Conservation (phyloP, 2,797 vertebrate genomes). For the Clarias laeviceps region DNA sequence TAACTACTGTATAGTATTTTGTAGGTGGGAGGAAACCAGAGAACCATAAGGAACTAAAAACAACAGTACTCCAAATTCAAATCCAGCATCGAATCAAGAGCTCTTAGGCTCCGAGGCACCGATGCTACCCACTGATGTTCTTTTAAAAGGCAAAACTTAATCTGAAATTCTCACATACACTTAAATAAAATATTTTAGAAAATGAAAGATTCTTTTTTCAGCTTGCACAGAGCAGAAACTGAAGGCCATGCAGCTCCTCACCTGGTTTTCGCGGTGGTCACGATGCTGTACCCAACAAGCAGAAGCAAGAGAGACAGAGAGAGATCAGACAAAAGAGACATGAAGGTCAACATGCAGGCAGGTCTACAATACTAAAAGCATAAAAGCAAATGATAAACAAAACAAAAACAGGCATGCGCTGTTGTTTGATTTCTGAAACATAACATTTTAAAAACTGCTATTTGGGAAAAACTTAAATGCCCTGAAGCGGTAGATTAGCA, state of each 20-base stretch:
- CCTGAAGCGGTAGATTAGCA: neutral
- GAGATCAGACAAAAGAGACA: slow-evolving; percentile 28
- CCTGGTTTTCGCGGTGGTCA: slow-evolving; percentile 70
- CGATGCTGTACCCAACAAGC: slow-evolving; percentile 62
- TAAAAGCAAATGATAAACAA: slow-evolving; percentile 5
- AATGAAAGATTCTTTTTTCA: neutral
- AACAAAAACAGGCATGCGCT: neutral
- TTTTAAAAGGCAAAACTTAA: neutral
- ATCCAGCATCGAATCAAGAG: neutral
- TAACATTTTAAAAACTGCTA: neutral
- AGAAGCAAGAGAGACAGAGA: slow-evolving; percentile 54
- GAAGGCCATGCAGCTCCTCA: slow-evolving; percentile 55
- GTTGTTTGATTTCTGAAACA: neutral
- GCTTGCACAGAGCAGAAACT: neutral
- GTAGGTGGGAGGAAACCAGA: neutral
- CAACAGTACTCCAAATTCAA: neutral
- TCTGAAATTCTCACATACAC: neutral
- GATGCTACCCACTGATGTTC: too few relatives aligned
- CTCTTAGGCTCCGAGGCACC: too few relatives aligned
- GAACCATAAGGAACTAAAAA: neutral
- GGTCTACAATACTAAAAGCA: slow-evolving; percentile 19
- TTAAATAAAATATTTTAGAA: neutral
- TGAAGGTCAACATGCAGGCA: slow-evolving; percentile 32
- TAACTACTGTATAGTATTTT: neutral
- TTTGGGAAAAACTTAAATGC: neutral